These are phyloP conservation scores for Pristionchus japonicus DNA, from an alignment of 2,888 invertebrate species.

Conservation along the genomic window DNA sequence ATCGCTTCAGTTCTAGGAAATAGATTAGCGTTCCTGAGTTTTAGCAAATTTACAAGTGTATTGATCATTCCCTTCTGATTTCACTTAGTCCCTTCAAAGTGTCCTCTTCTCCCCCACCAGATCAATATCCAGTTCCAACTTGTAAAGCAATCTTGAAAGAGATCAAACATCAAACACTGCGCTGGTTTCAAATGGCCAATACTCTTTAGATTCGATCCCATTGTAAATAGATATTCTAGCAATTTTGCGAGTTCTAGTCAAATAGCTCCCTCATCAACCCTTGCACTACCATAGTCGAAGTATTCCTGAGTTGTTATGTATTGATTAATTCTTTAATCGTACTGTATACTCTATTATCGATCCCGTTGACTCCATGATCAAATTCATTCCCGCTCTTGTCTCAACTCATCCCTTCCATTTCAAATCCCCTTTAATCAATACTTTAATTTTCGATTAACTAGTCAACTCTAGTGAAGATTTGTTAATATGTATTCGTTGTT, in stretches of 20 bases:
- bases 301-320: neutral
- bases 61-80: neutral
- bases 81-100: slow-evolving; percentile 22
- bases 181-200: neutral
- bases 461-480: slow-evolving; percentile 6
- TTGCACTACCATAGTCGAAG: slow-evolving; percentile 2
- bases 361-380: slow-evolving; percentile 13
- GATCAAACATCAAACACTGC: slow-evolving; percentile 18
- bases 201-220: neutral
- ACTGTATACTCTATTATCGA: neutral
- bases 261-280: neutral
- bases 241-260: neutral
- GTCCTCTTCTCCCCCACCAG: neutral
- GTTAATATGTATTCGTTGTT: neutral
- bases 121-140: slow-evolving; percentile 33
- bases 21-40: neutral
- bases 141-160: slow-evolving; percentile 6
- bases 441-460: slow-evolving; percentile 14
- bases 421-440: slow-evolving; percentile 4
- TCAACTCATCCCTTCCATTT: slow-evolving; percentile 30
- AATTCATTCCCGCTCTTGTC: slow-evolving; percentile 1
- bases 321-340: slow-evolving; percentile 5
- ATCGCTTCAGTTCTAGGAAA: slow-evolving; percentile 1
- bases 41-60: neutral
- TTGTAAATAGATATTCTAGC: neutral